Percentiles rank a stretch among this genome's conserved stretches.
phyloP scores from a whole-genome alignment of 1,140 invertebrate genomes.

The Pseudomyrmex concolor region DNA sequence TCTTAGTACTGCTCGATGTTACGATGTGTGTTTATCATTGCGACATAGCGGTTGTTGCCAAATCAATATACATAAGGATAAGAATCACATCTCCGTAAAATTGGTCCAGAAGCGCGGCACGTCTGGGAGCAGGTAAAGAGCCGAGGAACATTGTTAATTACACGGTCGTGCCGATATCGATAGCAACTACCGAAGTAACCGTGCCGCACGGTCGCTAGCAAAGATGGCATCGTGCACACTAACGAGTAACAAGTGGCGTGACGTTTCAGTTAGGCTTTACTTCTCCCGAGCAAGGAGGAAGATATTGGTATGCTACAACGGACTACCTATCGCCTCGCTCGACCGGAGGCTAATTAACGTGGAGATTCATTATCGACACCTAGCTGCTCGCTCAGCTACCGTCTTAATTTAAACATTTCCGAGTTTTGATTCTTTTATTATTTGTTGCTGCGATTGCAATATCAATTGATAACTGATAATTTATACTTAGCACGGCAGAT shows the following conservation, averaged over 20 bases:
- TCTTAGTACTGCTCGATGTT: background rate
- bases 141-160: constrained; percentile 80
- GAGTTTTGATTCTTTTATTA: constrained; percentile 9
- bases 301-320: constrained; percentile 82
- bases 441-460: constrained; percentile 2
- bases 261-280: constrained; percentile 83
- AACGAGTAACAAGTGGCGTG: constrained; percentile 84
- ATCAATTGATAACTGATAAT: background rate
- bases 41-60: background rate
- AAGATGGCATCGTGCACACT: constrained; percentile 83
- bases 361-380: constrained; percentile 84
- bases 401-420: constrained; percentile 79
- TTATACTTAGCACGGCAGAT: background rate
- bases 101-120: constrained; percentile 56
- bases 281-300: constrained; percentile 68
- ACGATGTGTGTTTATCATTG: background rate
- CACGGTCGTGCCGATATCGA: constrained; percentile 76
- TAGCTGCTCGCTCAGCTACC: constrained; percentile 69
- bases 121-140: constrained; percentile 52
- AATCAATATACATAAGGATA: constrained; percentile 5
- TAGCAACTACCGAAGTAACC: constrained; percentile 73
- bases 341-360: constrained; percentile 81
- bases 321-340: constrained; percentile 78
- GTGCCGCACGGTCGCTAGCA: constrained; percentile 74
- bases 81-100: constrained; percentile 48